Percentiles rank a stretch among this genome's conserved stretches.
Conservation (phyloP, 92 coral and sea anemone genomes). For the Palythoa heliodiscus region DNA sequence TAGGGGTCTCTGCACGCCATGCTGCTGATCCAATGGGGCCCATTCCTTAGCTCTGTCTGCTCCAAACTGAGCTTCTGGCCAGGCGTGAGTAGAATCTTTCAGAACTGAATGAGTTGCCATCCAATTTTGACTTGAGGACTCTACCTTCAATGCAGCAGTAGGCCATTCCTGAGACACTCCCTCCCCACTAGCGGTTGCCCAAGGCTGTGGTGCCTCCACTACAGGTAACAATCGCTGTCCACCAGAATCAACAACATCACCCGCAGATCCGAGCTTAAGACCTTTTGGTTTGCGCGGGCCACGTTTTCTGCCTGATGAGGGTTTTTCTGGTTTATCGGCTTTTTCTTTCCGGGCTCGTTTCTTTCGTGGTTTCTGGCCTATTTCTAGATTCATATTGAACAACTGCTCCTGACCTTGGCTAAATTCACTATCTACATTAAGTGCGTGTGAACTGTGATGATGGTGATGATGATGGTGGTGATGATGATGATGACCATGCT, state of each 20-base stretch:
- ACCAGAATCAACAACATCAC: constrained; percentile 78
- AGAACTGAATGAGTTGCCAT: constrained; percentile 12
- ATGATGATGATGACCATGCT: constrained; percentile 46
- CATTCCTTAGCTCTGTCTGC: constrained; percentile 26
- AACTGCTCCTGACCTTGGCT: constrained; percentile 48
- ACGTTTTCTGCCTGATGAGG: constrained; percentile 63
- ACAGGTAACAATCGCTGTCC: constrained; percentile 45
- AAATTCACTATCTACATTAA: constrained; percentile 43
- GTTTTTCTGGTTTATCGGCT: constrained; percentile 79
- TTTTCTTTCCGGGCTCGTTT: constrained; percentile 93
- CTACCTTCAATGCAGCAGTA: background rate
- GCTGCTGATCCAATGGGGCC: constrained; percentile 20
- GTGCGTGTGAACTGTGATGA: constrained; percentile 56
- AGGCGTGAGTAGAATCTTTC: constrained; percentile 21
- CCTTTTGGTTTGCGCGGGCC: constrained; percentile 91
- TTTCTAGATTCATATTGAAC: constrained; percentile 59
- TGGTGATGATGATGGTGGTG: constrained; percentile 59
- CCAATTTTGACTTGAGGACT: constrained; percentile 27
- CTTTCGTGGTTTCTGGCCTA: constrained; percentile 75
- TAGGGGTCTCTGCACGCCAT: constrained; percentile 15
- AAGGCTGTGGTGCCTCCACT: constrained; percentile 34
- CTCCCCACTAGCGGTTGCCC: constrained; percentile 26
- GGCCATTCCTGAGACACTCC: constrained; percentile 23
- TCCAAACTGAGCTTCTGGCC: constrained; percentile 32
- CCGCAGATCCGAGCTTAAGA: constrained; percentile 99